Conservation (phyloP, 2,888 invertebrate genomes). For the Agriopis aurantiaria region DNA sequence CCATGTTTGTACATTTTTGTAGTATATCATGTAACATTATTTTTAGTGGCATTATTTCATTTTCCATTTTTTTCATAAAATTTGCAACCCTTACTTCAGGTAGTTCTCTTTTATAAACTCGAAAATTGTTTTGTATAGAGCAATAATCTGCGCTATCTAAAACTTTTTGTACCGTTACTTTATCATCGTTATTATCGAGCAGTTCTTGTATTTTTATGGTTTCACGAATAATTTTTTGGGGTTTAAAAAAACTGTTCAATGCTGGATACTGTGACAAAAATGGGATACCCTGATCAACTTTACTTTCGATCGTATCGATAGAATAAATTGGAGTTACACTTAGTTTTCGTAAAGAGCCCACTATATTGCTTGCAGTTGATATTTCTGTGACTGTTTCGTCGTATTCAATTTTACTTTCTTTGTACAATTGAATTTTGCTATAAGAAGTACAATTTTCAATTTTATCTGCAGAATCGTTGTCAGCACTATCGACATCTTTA, state of each 20-base stretch:
- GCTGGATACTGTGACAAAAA: slow-evolving; percentile 21
- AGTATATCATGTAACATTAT: slow-evolving; percentile 66
- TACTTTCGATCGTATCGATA: slow-evolving; percentile 55
- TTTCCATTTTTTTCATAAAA: slow-evolving; percentile 65
- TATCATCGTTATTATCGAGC: slow-evolving; percentile 19
- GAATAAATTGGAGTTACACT: slow-evolving; percentile 65
- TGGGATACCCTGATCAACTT: slow-evolving; percentile 9
- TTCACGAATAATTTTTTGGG: slow-evolving; percentile 1
- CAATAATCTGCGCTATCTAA: not conserved
- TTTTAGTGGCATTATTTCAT: slow-evolving; percentile 71
- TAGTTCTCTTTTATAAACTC: slow-evolving; percentile 45
- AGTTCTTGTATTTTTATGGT: slow-evolving; percentile 4
- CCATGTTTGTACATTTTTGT: slow-evolving; percentile 63
- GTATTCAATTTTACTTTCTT: slow-evolving; percentile 28
- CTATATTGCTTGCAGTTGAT: slow-evolving; percentile 17
- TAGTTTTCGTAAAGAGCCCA: slow-evolving; percentile 51
- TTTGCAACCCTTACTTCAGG: slow-evolving; percentile 66
- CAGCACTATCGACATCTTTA: not conserved
- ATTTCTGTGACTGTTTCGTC: slow-evolving; percentile 35
- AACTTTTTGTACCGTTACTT: slow-evolving; percentile 9
- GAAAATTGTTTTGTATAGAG: not conserved
- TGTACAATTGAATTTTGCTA: slow-evolving; percentile 27
- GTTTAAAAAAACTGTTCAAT: slow-evolving; percentile 25
- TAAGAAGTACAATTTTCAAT: slow-evolving; percentile 49
- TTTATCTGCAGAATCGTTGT: slow-evolving; percentile 43